Conservation (phyloP, 1,140 invertebrate genomes). For the Aculops lycopersici region DNA sequence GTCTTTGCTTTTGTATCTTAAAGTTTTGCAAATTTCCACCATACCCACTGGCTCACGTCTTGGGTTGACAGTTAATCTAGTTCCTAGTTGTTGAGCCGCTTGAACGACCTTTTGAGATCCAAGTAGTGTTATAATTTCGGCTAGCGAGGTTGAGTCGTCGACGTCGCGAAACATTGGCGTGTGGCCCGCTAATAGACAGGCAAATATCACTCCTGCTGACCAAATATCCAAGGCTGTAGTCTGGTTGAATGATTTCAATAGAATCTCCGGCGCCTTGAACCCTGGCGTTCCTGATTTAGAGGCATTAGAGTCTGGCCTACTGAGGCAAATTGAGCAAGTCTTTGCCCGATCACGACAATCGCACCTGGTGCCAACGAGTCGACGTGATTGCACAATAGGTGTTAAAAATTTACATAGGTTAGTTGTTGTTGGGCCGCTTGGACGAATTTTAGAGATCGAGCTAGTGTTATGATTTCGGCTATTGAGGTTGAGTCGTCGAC, state of each 20-base stretch:
- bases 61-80: background rate
- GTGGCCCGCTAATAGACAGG: slow-evolving; percentile 37
- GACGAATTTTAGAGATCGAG: background rate
- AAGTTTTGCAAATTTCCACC: slow-evolving; percentile 17
- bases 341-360: slow-evolving; percentile 4
- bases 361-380: slow-evolving; percentile 1
- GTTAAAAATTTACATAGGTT: background rate
- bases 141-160: slow-evolving; percentile 41
- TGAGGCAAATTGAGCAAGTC: slow-evolving; percentile 19
- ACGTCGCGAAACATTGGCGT: slow-evolving; percentile 50
- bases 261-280: slow-evolving; percentile 53
- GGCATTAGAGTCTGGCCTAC: slow-evolving; percentile 24
- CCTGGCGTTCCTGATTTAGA: slow-evolving; percentile 59
- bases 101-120: slow-evolving; percentile 31
- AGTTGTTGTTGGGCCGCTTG: background rate
- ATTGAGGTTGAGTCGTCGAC: background rate
- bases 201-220: slow-evolving; percentile 52
- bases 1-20: slow-evolving; percentile 15
- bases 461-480: background rate
- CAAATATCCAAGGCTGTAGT: slow-evolving; percentile 56
- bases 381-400: background rate
- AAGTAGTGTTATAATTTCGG: slow-evolving; percentile 47
- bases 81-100: slow-evolving; percentile 32
- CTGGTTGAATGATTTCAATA: slow-evolving; percentile 37
- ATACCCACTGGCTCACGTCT: slow-evolving; percentile 20